These are phyloP conservation scores for Pantelozetes paolii DNA, from an alignment of 2,888 invertebrate species.

Conservation along the genomic window DNA sequence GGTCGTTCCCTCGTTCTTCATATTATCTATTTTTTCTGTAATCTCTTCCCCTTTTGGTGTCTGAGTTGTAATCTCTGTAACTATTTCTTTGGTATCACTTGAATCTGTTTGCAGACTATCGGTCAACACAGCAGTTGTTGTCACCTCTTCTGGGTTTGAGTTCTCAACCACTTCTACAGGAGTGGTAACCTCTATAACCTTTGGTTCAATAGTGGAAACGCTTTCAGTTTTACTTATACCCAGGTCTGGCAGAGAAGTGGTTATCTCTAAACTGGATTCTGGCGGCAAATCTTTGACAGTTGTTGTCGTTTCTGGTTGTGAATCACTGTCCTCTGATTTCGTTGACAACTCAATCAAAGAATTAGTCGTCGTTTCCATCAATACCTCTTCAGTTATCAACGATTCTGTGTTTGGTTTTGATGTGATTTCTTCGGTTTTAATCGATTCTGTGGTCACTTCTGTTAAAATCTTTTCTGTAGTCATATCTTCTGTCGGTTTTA, in stretches of 20 bases:
- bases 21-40: background rate
- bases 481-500: background rate
- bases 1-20: background rate
- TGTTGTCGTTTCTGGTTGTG: background rate
- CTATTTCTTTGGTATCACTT: background rate
- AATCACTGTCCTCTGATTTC: background rate
- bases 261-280: background rate
- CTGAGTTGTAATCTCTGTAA: background rate
- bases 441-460: background rate
- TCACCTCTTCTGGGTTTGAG: background rate
- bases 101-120: background rate
- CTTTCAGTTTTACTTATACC: background rate
- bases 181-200: background rate
- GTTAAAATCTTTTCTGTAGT: background rate
- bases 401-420: background rate
- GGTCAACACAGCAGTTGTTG: background rate
- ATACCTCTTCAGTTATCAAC: background rate
- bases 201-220: background rate
- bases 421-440: background rate
- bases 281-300: background rate
- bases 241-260: background rate
- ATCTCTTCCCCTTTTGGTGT: background rate
- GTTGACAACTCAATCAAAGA: background rate
- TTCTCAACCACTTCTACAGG: background rate
- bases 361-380: background rate